phyloP scores from a whole-genome alignment of 2,797 vertebrate genomes.

The Aphelocoma californica region DNA sequence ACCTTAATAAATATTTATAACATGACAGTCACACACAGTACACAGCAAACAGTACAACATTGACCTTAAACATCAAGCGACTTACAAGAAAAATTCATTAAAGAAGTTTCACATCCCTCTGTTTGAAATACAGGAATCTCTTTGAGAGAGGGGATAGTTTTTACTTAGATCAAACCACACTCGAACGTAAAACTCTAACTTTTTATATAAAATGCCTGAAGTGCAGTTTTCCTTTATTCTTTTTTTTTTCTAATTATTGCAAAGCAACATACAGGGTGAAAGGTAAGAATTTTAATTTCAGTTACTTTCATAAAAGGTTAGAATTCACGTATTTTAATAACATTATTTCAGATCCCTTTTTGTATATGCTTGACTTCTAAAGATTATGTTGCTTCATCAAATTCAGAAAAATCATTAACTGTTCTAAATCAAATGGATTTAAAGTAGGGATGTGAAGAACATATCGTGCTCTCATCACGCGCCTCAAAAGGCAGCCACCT shows the following conservation, averaged over 20 bases:
- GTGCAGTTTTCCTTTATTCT: not conserved
- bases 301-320: not conserved
- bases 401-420: not conserved
- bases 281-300: not conserved
- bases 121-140: not conserved
- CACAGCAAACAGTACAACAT: not conserved
- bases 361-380: not conserved
- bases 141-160: not conserved
- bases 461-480: rapidly evolving
- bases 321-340: not conserved
- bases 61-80: not conserved
- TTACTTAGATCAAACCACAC: not conserved
- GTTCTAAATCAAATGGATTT: not conserved
- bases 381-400: not conserved
- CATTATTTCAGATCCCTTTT: not conserved
- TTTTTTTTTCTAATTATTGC: not conserved
- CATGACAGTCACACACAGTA: not conserved
- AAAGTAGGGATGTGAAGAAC: not conserved
- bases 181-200: not conserved
- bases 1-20: not conserved
- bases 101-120: not conserved
- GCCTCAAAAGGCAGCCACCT: not conserved
- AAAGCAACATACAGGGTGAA: not conserved
- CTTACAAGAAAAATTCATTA: not conserved
- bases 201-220: not conserved